phyloP scores from a whole-genome alignment of 2,113 vertebrate species.

The Pseudorectes ferrugineus region DNA sequence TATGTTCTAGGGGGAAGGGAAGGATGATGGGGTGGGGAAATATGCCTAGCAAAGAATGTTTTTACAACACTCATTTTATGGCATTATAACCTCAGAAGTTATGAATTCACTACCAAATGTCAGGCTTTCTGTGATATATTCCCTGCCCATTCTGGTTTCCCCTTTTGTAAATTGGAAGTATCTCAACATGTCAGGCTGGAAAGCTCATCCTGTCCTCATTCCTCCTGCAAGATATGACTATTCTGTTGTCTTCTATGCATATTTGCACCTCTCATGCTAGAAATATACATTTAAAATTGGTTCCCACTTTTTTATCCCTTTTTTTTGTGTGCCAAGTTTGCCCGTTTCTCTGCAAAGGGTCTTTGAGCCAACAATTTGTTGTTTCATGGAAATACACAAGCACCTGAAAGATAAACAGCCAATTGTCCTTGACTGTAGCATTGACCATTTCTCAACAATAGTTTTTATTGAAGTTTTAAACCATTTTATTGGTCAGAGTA shows the following conservation, averaged over 20 bases:
- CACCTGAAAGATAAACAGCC: not conserved
- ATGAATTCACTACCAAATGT: not conserved
- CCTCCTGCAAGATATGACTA: not conserved
- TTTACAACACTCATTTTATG: not conserved
- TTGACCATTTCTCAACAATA: not conserved
- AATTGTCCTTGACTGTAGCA: not conserved
- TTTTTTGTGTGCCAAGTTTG: not conserved
- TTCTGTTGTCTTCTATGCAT: not conserved
- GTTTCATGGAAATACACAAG: not conserved
- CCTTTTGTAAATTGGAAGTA: not conserved
- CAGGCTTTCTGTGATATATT: not conserved
- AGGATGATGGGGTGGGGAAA: not conserved
- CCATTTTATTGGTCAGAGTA: not conserved
- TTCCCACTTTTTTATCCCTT: not conserved
- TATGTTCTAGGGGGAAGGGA: not conserved
- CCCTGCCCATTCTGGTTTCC: not conserved
- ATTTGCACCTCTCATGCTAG: not conserved
- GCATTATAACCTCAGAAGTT: not conserved
- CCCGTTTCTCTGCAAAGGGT: not conserved
- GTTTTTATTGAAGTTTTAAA: not conserved
- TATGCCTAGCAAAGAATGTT: not conserved
- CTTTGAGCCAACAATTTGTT: not conserved
- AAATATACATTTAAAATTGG: not conserved
- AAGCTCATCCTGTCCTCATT: not conserved
- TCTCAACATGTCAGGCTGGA: not conserved